Evolutionary conservation across 2,888 invertebrate species (phyloP).

Genomic region (Cheilosia soror): DNA sequence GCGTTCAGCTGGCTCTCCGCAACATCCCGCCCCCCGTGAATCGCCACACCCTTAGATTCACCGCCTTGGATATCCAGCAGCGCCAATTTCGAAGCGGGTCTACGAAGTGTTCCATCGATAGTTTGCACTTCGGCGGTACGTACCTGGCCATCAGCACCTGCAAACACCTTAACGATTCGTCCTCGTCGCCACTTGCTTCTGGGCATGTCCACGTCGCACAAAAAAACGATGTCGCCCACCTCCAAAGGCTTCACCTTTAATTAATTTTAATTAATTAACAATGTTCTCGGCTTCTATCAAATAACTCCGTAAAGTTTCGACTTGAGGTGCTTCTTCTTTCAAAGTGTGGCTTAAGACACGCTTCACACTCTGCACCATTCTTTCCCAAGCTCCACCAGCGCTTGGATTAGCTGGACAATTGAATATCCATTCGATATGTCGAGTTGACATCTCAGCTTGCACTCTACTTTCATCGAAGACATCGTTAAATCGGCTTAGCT

Average conservation of each 20-base stretch:
- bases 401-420: background rate
- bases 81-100: background rate
- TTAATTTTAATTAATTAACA: too few relatives aligned
- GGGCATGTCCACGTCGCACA: background rate
- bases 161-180: background rate
- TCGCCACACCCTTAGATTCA: background rate
- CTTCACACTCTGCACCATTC: background rate
- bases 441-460: background rate
- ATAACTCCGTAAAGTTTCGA: background rate
- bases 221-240: background rate
- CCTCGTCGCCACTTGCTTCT: background rate
- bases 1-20: background rate
- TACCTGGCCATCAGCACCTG: background rate
- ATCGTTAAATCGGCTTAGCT: background rate
- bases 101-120: background rate
- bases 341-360: background rate
- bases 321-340: background rate
- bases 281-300: background rate
- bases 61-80: background rate
- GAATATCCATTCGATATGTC: background rate
- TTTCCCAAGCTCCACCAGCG: background rate
- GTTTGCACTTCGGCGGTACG: background rate
- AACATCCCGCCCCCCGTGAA: constrained; percentile 1
- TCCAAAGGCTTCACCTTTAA: background rate
- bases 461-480: background rate